Evolutionary conservation across 2,888 invertebrate species (phyloP).

Genomic region (Spialia ferax): DNA sequence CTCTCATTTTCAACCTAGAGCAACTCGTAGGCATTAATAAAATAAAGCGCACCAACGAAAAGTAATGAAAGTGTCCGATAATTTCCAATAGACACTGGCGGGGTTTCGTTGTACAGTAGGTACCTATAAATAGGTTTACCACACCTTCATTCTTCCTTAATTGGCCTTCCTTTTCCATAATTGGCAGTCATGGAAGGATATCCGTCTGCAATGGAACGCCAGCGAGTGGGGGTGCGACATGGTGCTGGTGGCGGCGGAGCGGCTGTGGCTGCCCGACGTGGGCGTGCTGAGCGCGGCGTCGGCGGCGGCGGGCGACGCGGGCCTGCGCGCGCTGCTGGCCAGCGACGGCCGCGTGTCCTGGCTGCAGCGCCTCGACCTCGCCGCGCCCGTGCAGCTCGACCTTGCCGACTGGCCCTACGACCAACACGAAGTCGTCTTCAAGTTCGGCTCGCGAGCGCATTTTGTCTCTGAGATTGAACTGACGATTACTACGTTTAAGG

Average conservation of each 20-base stretch:
- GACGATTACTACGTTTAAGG: constrained; percentile 55
- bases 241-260: constrained; percentile 89
- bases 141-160: not conserved
- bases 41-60: too few species aligned
- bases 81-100: too few species aligned
- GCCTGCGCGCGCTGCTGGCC: constrained; percentile 89
- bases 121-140: not conserved
- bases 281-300: constrained; percentile 89
- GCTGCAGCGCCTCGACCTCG: constrained; percentile 62
- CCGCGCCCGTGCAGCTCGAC: constrained; percentile 62
- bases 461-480: constrained; percentile 86
- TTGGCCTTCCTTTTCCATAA: too few species aligned
- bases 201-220: constrained; percentile 91
- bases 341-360: constrained; percentile 87
- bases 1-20: too few species aligned
- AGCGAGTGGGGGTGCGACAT: constrained; percentile 87
- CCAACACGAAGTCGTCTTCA: constrained; percentile 88
- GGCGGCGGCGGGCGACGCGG: constrained; percentile 88
- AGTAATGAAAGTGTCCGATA: too few species aligned
- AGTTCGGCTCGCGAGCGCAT: constrained; percentile 92
- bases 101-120: too few species aligned
- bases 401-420: constrained; percentile 92
- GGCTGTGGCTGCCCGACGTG: constrained; percentile 93
- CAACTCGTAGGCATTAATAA: too few species aligned
- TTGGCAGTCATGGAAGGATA: constrained; percentile 90